Evolutionary conservation across 1,140 invertebrate genomes (phyloP), one percentile per base, ranked within the genome.

Genomic region (Coboldia fuscipes): DNA sequence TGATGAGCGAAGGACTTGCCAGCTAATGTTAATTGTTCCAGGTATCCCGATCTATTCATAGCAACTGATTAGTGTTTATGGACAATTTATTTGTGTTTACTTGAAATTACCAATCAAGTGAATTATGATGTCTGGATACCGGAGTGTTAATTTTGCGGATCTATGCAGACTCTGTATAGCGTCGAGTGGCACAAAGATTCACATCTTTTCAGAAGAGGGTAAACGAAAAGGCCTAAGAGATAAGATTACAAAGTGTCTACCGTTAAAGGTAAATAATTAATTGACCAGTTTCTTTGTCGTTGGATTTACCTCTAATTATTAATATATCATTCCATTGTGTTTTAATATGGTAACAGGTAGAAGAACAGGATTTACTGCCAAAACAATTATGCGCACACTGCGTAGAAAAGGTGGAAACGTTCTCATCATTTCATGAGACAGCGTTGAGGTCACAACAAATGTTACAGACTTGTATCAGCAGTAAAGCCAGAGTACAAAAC

Each of bases 321-420:
- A 9, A 29, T 29, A 10, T 9, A 29, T 23, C 12, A 6, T 23
- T 6, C 22, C 22, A 7, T 7, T 7, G 6, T 23, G 6, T 33
- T 16, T 40, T 45, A 19, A 36, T 46, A 24, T 7, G 7, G 7
- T 52, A 53, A 3, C 42, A 75, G 72, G 60, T 75, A 14, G 55
- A 63, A 31, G 71, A 74, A 47, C 68, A 70, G 42, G 72, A 75
- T 50, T 69, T 66, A 9, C 48, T 76, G 36, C 73, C 73, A 32
- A 75, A 75, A 60, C 67, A 70, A 15, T 61, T 76, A n/a, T 76
- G 73, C 43, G 58, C 60, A 4, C 61, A 64, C 28, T 76, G 72
- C 44, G 48, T 72, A 21, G 61, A 62, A 39, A 68, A 68, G 38
- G 42, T 75, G 29, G 72, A 76, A 34, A 63, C 55, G 23, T 67